Base-by-base conservation (phyloP, 2,113 vertebrate genomes). In the Vidua chalybeata region DNA sequence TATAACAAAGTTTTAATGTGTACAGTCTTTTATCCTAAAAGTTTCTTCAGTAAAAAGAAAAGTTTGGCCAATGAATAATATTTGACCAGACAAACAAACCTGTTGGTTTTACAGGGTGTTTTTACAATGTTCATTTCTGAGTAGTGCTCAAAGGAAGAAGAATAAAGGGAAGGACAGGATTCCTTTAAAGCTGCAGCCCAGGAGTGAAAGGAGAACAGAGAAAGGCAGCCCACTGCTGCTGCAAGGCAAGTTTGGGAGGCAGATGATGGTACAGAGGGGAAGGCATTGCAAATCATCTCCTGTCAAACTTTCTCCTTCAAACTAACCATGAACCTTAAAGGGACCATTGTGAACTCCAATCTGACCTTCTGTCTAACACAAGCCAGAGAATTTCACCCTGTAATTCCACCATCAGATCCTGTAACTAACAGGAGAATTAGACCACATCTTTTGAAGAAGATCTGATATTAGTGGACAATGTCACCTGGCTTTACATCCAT, bases 1-100 rank as follows among this genome's bases (percentile, higher is more conserved):
- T 62, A 77, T 75, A 78, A 77, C n/a, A 90, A 87, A 86, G 61
- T 30, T 91, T 91, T 94, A 43, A 84, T 79, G n/a, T 59, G n/a
- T 51, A 66, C 0, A 3, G 73, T 55, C 78, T 90, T 95, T 93
- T 74, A 94, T 64, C 45, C 28, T 54, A 35, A 43, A 72, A 55
- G 39, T 80, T 86, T 76, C 31, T 92, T 55, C 88, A 52, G 54
- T 61, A 90, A 89, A 95, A 27, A 27, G 20, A 80, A 89, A 95
- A 84, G 61, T 61, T 30, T 86, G 35, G 61, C 48, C 59, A 87
- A 58, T 68, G 20, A 95, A 76, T 79, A 92, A 63, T 75, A 88
- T 84, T 63, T 66, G 64, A 86, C 73, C 51, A 83, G 90, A 52
- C 37, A 92, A 89, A 37, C 4, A 43, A 55, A 87, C 12, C 35